A percentile compares a stretch with the other conserved stretches of the same genome.
Conservation (phyloP, 2,888 invertebrate species). For the Nomada ruficornis region DNA sequence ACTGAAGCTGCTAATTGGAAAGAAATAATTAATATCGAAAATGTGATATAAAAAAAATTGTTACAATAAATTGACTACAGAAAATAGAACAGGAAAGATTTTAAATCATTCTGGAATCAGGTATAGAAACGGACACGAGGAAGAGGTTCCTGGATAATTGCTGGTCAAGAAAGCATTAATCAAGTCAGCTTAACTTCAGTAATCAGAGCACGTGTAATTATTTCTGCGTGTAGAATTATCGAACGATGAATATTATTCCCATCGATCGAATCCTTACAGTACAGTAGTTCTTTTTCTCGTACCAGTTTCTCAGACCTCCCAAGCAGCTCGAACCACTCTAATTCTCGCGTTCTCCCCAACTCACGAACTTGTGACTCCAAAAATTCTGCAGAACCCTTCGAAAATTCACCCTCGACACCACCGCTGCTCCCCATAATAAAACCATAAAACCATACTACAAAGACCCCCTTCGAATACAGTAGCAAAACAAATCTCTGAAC, state of each 20-base stretch:
- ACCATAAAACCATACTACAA: too few relatives aligned
- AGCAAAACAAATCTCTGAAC: too few relatives aligned
- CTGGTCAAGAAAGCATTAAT: background rate
- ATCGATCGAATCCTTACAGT: background rate
- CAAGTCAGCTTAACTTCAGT: constrained; percentile 22
- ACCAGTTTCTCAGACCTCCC: constrained; percentile 7
- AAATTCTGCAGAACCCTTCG: background rate
- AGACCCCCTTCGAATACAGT: too few relatives aligned
- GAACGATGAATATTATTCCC: background rate
- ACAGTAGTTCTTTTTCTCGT: background rate
- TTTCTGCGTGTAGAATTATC: constrained; percentile 2
- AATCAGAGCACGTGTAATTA: constrained; percentile 13
- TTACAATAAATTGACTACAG: too few relatives aligned
- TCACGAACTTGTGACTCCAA: background rate
- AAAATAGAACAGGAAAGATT: background rate
- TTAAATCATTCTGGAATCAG: constrained; percentile 3
- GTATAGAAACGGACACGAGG: background rate
- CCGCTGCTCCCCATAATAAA: too few relatives aligned
- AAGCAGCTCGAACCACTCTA: background rate
- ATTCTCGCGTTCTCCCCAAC: background rate
- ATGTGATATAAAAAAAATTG: too few relatives aligned
- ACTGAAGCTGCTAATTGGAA: too few relatives aligned
- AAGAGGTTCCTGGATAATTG: constrained; percentile 5
- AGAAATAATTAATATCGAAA: too few relatives aligned
- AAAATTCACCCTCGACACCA: background rate